Conservation (phyloP, 1,140 invertebrate species). For the Gryllus bimaculatus region DNA sequence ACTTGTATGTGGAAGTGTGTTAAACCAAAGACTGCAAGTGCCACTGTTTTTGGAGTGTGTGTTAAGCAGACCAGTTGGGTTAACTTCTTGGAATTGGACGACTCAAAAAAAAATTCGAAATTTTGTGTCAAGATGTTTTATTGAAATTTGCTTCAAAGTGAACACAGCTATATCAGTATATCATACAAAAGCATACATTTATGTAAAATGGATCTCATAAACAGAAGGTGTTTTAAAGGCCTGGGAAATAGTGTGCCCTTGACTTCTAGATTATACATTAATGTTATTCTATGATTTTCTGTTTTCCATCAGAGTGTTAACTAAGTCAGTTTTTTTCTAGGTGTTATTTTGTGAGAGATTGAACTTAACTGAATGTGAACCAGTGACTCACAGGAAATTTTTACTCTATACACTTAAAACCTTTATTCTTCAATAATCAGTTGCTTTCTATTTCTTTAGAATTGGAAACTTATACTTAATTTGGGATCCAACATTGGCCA, state of each 20-base stretch:
- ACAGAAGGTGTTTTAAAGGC: neutral
- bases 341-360: neutral
- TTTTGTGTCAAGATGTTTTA: neutral
- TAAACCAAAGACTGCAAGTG: neutral
- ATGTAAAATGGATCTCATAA: neutral
- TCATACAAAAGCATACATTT: neutral
- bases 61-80: neutral
- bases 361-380: neutral
- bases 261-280: neutral
- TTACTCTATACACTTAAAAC: no score
- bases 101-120: neutral
- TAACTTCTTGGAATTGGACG: constrained; percentile 8
- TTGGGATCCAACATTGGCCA: no score
- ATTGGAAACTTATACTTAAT: no score
- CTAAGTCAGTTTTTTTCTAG: constrained; percentile 11
- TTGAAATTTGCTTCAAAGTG: neutral
- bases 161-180: neutral
- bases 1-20: neutral
- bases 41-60: neutral
- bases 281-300: neutral
- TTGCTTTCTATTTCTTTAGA: no score
- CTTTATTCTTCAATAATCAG: no score
- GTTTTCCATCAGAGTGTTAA: constrained; percentile 12
- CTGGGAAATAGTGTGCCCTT: constrained; percentile 11
- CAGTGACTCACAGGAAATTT: neutral